These are phyloP conservation scores for Ptyas mucosa DNA, from an alignment of 2,113 vertebrate species.

Conservation along the genomic window DNA sequence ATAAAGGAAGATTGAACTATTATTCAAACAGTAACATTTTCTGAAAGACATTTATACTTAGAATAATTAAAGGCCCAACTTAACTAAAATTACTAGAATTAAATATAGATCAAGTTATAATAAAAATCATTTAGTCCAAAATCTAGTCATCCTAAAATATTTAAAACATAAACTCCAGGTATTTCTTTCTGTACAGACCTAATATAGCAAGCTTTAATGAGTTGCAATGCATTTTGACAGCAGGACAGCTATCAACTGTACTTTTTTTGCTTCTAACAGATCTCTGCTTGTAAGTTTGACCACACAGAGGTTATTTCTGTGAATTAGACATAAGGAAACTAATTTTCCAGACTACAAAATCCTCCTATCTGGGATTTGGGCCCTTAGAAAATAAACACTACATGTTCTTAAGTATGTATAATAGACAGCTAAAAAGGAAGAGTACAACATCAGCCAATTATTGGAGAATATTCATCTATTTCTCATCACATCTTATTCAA, in stretches of 20 bases:
- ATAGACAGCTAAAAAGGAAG: background rate
- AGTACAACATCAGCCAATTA: background rate
- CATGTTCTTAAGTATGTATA: background rate
- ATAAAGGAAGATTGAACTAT: background rate
- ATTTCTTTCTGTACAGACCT: background rate
- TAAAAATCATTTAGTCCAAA: background rate
- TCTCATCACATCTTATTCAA: background rate
- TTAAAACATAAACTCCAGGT: background rate
- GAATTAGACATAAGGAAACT: background rate
- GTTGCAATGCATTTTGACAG: background rate
- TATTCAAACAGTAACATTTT: background rate
- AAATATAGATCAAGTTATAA: background rate
- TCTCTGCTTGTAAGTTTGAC: background rate
- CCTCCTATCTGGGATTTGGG: background rate
- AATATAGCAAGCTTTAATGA: background rate
- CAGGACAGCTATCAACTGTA: background rate
- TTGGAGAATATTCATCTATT: background rate
- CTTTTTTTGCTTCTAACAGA: background rate
- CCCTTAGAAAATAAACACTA: background rate
- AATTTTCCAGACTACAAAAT: background rate
- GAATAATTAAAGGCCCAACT: background rate
- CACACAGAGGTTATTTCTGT: background rate
- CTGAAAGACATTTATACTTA: background rate
- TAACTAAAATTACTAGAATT: background rate
- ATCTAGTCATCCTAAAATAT: background rate